These are phyloP conservation scores for Venusia cambrica DNA, from an alignment of 2,888 invertebrate species.

Conservation along the genomic window DNA sequence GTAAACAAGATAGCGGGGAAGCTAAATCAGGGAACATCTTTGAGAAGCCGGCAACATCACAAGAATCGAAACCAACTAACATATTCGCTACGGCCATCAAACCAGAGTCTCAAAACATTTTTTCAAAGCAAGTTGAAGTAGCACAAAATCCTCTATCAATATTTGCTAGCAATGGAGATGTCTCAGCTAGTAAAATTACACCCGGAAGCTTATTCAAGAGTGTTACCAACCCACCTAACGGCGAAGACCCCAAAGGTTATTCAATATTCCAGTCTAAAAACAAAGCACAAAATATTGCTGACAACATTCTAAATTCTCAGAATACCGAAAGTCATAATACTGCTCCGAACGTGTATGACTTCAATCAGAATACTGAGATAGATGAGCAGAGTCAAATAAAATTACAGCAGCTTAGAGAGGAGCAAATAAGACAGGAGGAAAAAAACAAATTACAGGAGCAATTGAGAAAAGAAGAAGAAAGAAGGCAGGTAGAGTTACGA, in stretches of 20 bases:
- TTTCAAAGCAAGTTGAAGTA: slow-evolving; percentile 33
- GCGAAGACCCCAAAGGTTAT: slow-evolving; percentile 43
- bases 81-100: slow-evolving; percentile 54
- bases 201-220: slow-evolving; percentile 66
- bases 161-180: slow-evolving; percentile 46
- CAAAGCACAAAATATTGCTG: slow-evolving; percentile 55
- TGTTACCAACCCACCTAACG: slow-evolving; percentile 43
- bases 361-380: slow-evolving; percentile 45
- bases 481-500: slow-evolving; percentile 33
- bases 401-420: slow-evolving; percentile 36
- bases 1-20: slow-evolving; percentile 6
- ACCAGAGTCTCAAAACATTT: slow-evolving; percentile 36
- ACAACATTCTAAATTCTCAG: slow-evolving; percentile 58
- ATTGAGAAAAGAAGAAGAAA: slow-evolving; percentile 34
- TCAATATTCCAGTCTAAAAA: slow-evolving; percentile 66
- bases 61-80: slow-evolving; percentile 40
- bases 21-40: slow-evolving; percentile 43
- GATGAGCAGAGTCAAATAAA: slow-evolving; percentile 27
- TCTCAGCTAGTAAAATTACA: slow-evolving; percentile 41
- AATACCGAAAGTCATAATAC: slow-evolving; percentile 35
- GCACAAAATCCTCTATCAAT: slow-evolving; percentile 31
- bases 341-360: slow-evolving; percentile 48
- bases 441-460: slow-evolving; percentile 39
- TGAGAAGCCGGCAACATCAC: slow-evolving; percentile 36
- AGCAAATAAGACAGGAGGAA: slow-evolving; percentile 45